Conservation (phyloP, 2,888 invertebrate genomes). For the Drosophila kanekoi region DNA sequence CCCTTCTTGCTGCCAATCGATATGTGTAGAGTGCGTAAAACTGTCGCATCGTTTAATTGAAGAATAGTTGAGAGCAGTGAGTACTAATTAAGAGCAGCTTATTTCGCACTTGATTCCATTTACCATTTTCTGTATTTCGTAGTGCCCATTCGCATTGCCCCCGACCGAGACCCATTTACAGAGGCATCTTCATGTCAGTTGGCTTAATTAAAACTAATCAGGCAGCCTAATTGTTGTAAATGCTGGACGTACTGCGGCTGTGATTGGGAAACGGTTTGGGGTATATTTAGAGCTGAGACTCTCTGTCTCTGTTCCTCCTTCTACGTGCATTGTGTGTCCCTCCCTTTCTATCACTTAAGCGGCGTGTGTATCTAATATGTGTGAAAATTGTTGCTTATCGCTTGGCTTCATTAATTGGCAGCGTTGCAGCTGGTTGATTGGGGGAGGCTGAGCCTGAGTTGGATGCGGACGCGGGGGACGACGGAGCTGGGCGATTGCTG, state of each 20-base stretch:
- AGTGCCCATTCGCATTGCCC: conserved; percentile 18
- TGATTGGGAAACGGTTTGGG: conserved; percentile 21
- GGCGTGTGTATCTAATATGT: conserved; percentile 7
- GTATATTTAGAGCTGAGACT: not conserved
- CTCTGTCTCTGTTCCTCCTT: not conserved
- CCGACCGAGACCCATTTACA: conserved; percentile 20
- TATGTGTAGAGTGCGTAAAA: not conserved
- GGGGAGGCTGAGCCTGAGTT: too few species aligned
- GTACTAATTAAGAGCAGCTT: conserved; percentile 13
- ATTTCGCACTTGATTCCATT: conserved; percentile 22
- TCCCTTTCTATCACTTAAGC: not conserved
- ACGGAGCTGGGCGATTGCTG: not conserved
- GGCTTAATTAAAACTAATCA: conserved; percentile 73
- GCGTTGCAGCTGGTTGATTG: conserved; percentile 9
- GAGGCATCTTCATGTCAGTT: conserved; percentile 41
- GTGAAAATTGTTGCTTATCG: conserved; percentile 43
- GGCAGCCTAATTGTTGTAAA: conserved; percentile 59
- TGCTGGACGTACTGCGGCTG: conserved; percentile 34
- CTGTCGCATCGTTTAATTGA: conserved; percentile 2
- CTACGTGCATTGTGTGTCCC: not conserved
- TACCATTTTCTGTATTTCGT: not conserved
- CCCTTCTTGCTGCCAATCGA: not conserved
- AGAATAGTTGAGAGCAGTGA: not conserved
- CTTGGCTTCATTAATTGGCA: conserved; percentile 31
- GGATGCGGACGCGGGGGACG: too few species aligned